These are phyloP conservation scores for Tipula unca DNA, from an alignment of 2,888 invertebrate genomes.

Conservation along the genomic window DNA sequence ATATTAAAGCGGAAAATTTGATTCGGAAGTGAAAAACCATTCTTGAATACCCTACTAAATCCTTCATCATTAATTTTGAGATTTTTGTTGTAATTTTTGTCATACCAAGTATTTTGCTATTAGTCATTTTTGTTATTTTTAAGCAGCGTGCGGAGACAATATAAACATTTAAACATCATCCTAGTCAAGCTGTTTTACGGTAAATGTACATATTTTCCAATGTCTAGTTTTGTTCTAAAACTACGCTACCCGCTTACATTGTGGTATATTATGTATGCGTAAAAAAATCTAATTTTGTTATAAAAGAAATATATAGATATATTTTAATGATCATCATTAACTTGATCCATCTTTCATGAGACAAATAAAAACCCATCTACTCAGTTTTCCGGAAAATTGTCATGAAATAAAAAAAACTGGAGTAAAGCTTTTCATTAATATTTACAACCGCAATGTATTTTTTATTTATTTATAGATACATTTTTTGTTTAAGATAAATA, in stretches of 20 bases:
- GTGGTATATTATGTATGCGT: not conserved
- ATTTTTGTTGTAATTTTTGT: not conserved
- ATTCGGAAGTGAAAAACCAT: not conserved
- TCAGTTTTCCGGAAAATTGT: not conserved
- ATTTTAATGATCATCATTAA: not conserved
- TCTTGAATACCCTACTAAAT: conserved; percentile 8
- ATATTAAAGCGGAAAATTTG: not conserved
- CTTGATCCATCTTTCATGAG: not conserved
- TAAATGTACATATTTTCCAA: not conserved
- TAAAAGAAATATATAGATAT: not conserved
- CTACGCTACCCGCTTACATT: not conserved
- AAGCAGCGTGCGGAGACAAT: not conserved
- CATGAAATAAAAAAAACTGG: not conserved
- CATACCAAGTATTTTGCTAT: not conserved
- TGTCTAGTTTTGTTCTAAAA: not conserved
- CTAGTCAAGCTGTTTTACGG: not conserved
- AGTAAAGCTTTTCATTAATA: not conserved
- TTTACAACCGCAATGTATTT: not conserved
- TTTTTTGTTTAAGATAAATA: not conserved
- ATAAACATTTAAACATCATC: not conserved
- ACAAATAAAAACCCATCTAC: not conserved
- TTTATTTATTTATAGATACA: not conserved
- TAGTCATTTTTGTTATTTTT: not conserved
- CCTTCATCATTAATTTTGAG: not conserved
- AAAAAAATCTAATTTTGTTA: not conserved